Conservation (phyloP, 2,888 invertebrate genomes). For the Neoascia interrupta region DNA sequence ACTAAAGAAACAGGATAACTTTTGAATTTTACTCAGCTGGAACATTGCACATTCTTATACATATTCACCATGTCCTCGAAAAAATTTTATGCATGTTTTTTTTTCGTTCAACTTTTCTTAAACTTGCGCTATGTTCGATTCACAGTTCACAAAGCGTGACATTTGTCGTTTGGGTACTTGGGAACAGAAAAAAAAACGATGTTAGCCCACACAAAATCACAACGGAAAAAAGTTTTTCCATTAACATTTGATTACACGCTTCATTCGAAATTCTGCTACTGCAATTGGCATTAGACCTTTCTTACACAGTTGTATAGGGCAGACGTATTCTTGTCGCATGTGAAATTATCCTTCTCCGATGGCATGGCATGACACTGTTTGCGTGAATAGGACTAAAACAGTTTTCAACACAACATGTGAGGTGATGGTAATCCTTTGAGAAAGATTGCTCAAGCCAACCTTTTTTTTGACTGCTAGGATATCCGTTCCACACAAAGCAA, state of each 20-base stretch:
- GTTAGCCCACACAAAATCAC: constrained; percentile 47
- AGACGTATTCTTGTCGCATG: not conserved
- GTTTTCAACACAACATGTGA: too few species aligned
- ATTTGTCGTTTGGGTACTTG: constrained; percentile 58
- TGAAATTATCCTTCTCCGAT: constrained; percentile 11
- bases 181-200: constrained; percentile 12
- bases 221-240: constrained; percentile 61
- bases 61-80: constrained; percentile 40
- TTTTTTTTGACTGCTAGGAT: too few species aligned
- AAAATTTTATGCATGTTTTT: constrained; percentile 3
- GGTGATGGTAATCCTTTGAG: too few species aligned
- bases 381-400: too few species aligned
- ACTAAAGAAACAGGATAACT: constrained; percentile 64
- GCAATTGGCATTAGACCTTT: not conserved
- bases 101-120: not conserved
- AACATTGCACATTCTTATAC: constrained; percentile 56
- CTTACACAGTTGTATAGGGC: not conserved
- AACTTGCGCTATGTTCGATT: constrained; percentile 50
- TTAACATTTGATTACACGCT: constrained; percentile 69
- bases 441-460: too few species aligned
- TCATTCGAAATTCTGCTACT: constrained; percentile 44
- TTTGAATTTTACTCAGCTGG: constrained; percentile 63
- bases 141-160: constrained; percentile 69
- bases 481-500: too few species aligned
- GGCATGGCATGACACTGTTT: not conserved